Evolutionary conservation across 1,140 invertebrate genomes (phyloP).

Genomic region (Gyrodactylus bullatarudis): DNA sequence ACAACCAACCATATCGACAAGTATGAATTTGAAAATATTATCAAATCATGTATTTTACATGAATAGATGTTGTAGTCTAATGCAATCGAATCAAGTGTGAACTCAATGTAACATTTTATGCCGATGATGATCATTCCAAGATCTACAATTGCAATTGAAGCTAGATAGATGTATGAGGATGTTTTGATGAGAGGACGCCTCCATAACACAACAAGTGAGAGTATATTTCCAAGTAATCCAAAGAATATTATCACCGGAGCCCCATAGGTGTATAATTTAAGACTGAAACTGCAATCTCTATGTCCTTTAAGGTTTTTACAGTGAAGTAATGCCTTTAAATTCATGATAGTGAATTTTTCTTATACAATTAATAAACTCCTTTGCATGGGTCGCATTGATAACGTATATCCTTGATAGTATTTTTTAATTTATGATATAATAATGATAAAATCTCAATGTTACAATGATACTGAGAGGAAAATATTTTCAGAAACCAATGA

Average conservation of each 20-base stretch:
- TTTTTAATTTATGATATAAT: too few species aligned
- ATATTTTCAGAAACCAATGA: too few species aligned
- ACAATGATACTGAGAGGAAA: too few species aligned
- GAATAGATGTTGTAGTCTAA: neutral
- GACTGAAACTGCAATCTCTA: too few species aligned
- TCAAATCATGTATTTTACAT: neutral
- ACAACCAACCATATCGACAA: constrained; percentile 3
- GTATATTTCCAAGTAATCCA: neutral
- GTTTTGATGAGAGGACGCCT: neutral
- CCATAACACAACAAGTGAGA: neutral
- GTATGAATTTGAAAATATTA: neutral
- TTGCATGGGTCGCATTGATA: too few species aligned
- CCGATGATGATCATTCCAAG: neutral
- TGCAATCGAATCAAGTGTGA: neutral
- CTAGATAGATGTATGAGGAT: neutral
- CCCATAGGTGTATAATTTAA: neutral
- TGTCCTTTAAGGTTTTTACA: too few species aligned
- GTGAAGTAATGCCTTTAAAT: too few species aligned
- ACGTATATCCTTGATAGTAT: too few species aligned
- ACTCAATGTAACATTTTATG: neutral
- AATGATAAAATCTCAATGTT: too few species aligned
- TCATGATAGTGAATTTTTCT: too few species aligned
- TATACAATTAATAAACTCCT: too few species aligned
- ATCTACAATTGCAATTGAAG: neutral
- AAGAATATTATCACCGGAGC: neutral